Conservation (phyloP, 1,140 invertebrate species). For the Diabrotica virgifera region DNA sequence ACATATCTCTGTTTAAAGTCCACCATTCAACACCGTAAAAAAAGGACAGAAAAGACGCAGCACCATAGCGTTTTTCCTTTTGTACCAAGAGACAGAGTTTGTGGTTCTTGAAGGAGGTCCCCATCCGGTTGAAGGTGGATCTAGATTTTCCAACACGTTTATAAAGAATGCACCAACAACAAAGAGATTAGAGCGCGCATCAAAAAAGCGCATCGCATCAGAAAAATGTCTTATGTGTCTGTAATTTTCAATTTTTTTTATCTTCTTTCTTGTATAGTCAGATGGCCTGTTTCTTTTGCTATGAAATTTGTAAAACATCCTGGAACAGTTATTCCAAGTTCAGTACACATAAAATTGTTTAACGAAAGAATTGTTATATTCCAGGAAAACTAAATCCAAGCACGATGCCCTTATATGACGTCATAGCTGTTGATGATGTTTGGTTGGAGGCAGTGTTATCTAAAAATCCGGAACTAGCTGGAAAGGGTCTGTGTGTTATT, state of each 20-base stretch:
- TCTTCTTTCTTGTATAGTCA: neutral
- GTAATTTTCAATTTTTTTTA: neutral
- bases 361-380: constrained; percentile 2
- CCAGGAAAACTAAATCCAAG: constrained; percentile 26
- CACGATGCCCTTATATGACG: constrained; percentile 26
- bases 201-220: too few species aligned
- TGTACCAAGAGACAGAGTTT: too few species aligned
- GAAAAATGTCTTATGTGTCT: neutral
- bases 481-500: constrained; percentile 45
- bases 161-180: too few species aligned
- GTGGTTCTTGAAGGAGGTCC: too few species aligned
- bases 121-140: too few species aligned
- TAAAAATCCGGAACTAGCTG: constrained; percentile 20
- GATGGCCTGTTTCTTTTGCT: neutral
- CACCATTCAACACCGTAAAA: too few species aligned
- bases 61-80: too few species aligned
- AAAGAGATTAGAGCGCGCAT: too few species aligned
- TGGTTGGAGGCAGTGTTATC: constrained; percentile 25
- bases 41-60: too few species aligned
- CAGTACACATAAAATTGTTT: neutral
- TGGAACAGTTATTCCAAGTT: neutral
- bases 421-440: constrained; percentile 27
- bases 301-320: neutral
- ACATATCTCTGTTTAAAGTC: too few species aligned
- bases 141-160: too few species aligned